Evolutionary conservation across 2,113 vertebrate genomes (phyloP).

Genomic region (Corythaeola cristata): DNA sequence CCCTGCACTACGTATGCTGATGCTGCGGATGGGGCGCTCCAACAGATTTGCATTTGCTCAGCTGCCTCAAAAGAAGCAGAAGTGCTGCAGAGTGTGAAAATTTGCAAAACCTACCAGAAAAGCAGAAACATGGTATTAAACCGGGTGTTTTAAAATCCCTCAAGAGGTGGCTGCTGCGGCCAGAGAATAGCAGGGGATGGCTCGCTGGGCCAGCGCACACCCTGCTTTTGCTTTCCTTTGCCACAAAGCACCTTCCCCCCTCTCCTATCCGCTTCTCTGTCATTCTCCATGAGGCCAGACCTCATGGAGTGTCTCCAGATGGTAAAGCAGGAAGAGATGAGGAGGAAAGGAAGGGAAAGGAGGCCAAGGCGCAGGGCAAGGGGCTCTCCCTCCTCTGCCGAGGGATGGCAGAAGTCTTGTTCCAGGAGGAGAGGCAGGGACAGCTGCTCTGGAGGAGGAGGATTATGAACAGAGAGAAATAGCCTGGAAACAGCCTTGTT

Average conservation of each 20-base stretch:
- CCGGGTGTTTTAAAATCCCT: neutral
- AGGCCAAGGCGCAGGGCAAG: neutral
- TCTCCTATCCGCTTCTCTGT: neutral
- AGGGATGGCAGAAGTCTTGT: neutral
- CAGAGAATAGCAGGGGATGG: too few relatives aligned
- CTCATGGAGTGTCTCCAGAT: neutral
- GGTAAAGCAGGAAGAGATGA: neutral
- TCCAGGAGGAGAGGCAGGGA: neutral
- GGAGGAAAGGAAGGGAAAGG: neutral
- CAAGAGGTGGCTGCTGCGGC: neutral
- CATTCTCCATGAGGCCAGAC: neutral
- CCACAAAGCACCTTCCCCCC: neutral
- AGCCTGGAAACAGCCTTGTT: neutral
- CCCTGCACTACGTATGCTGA: fast-evolving
- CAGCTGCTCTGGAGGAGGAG: conserved; percentile 41
- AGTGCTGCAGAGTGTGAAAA: neutral
- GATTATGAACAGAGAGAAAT: neutral
- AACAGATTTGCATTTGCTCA: neutral
- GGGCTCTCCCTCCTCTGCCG: neutral
- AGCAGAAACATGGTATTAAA: neutral
- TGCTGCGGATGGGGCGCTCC: fast-evolving
- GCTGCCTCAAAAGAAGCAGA: neutral
- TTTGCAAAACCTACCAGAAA: neutral
- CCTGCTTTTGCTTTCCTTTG: neutral
- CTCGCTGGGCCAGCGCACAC: neutral